Base-by-base conservation (phyloP, 2,888 invertebrate genomes). In the Apamea epomidion region DNA sequence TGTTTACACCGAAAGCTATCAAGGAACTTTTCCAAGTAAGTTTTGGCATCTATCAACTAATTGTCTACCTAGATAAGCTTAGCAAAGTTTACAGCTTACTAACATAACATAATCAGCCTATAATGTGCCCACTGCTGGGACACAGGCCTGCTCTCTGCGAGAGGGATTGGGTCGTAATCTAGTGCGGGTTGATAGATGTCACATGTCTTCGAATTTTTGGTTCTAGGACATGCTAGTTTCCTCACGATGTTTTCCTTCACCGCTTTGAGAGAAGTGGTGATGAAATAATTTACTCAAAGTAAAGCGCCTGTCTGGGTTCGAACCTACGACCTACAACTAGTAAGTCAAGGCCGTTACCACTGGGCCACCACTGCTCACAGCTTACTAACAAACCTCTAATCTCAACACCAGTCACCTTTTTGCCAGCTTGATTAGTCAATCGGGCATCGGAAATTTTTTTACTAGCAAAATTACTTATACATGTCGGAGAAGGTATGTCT, bases 1-100 rank as follows among this genome's bases (percentile, higher is more conserved):
- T 97, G 37, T 97, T 97, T 81, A 96, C 95, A 32, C 95, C 97
- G 14, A 96, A 96, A 92, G 94, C 96, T 79, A 96, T 97, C 74
- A 97, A 97, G 87, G 97, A 97, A 89, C 91, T 97, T 2, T 97
- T 97, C 76, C 97, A 97, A 92, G 97, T 96, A 93, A 88, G 90
- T 89, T 42, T 51, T 29, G 6, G 21, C 21, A 42, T 51, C n/a
- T 48, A 29, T 21, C 4, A 65, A 48, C 37, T 16, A 16, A 68
- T 68, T 62, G 37, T 18, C 6, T 45, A 21, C 21, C 21, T 45
- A n/a, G 18, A 32, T 32, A 67, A 29, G 8, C 25, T 54, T n/a
- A 78, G 6, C 65, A 4, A 21, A 48, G 12, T 48, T 54, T 21
- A 54, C 10, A 51, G 42, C n/a, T 60, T n/a, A 37, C 1, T 65